Evolutionary conservation across 30 jellyfish, hydroid and myxozoan genomes (phyloP).

Genomic region (Morbakka virulenta): DNA sequence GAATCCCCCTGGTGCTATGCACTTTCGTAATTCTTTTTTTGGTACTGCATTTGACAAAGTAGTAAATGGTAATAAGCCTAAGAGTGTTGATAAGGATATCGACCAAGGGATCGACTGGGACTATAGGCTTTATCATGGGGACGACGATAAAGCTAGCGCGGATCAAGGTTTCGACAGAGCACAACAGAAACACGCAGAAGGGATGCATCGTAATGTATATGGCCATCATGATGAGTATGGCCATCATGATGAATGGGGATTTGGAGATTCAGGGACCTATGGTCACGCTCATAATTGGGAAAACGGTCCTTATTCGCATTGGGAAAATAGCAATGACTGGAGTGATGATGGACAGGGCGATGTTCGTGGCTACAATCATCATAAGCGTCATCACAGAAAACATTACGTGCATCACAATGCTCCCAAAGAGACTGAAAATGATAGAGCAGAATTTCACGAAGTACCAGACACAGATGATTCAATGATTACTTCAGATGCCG

Average conservation of each 20-base stretch:
- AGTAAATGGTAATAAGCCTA: conserved; percentile 40
- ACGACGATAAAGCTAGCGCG: neutral
- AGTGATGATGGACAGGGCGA: conserved; percentile 36
- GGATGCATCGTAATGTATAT: conserved; percentile 42
- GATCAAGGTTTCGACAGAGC: neutral
- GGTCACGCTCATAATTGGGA: conserved; percentile 65
- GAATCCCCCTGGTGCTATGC: conserved; percentile 31
- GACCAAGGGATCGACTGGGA: neutral
- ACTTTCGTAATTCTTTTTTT: conserved; percentile 51
- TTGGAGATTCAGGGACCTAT: conserved; percentile 81
- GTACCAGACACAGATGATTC: neutral
- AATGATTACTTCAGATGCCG: neutral
- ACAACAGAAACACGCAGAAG: neutral
- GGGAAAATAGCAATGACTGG: conserved; percentile 55
- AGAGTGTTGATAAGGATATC: neutral
- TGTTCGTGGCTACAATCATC: conserved; percentile 27
- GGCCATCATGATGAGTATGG: conserved; percentile 93
- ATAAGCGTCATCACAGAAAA: neutral
- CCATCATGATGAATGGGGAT: conserved; percentile 94
- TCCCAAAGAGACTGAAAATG: conserved; percentile 60
- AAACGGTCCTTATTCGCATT: conserved; percentile 57
- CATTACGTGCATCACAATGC: conserved; percentile 51
- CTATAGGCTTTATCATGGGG: neutral
- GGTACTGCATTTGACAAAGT: conserved; percentile 63
- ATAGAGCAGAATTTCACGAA: conserved; percentile 20